Base-by-base conservation (phyloP, 2,888 invertebrate species). In the Carterocephalus palaemon region DNA sequence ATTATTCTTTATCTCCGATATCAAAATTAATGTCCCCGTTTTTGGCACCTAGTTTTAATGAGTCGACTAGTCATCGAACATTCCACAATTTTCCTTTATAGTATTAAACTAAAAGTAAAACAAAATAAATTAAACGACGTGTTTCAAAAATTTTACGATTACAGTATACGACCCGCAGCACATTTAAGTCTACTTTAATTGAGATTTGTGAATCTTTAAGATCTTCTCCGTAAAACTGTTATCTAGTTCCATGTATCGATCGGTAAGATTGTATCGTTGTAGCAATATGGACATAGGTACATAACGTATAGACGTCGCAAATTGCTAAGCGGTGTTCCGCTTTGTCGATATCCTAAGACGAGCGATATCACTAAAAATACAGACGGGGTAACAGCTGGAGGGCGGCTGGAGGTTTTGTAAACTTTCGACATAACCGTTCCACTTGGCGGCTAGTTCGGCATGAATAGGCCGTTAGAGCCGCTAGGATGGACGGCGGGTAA, bases 11-110 rank as follows among this genome's bases (percentile, higher is more conserved):
- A 59, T 57, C 56, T 53, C 46, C 36, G 46, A 51, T 52, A 53
- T 56, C 54, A 57, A 52, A 54, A 52, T 48, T 54, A 51, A 57
- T 52, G 54, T 51, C 50, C 53, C 53, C 54, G 54, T 52, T 57
- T 56, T 57, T 51, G 51, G 56, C 57, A 54, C 56, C 57, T 53
- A 53, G 40, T 46, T 52, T 52, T 41, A 40, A 31, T 20, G 32
- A 24, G n/a, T 17, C 23, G 15, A 20, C 19, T 5, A 10, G 7
- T 28, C 38, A 7, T 28, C 19, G 26, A 20, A 17, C n/a, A 26
- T 32, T 41, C 12, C 4, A 24, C 12, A 37, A 24, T 24, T 41
- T 32, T 7, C 29, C n/a, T 15, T 8, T 20, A 6, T 9, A 16
- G 10, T 23, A 17, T 5, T 31, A 16, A 17, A 8, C 17, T 17